A percentile compares a stretch with the other conserved stretches of the same genome.
These are phyloP conservation scores for Melanotaenia duboulayi DNA, from an alignment of 2,113 vertebrate genomes.

Conservation along the genomic window DNA sequence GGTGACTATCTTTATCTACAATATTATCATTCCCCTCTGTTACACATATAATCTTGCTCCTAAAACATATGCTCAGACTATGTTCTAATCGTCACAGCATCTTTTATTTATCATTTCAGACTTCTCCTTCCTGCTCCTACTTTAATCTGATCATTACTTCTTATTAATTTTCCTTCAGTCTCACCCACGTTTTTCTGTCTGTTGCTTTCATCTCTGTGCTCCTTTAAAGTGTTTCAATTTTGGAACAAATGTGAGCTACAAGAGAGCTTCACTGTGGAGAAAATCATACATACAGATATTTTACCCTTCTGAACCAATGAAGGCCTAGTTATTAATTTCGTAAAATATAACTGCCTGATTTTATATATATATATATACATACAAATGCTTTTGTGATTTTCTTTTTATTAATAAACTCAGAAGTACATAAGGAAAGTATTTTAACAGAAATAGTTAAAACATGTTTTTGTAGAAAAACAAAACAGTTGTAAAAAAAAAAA, in stretches of 20 bases:
- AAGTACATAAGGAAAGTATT: too few species aligned
- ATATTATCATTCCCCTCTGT: slow-evolving; percentile 1
- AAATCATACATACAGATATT: not conserved
- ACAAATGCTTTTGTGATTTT: too few species aligned
- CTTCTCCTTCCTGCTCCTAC: not conserved
- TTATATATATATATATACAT: too few species aligned
- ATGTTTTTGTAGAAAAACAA: too few species aligned
- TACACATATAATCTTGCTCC: not conserved
- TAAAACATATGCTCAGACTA: slow-evolving; percentile 6
- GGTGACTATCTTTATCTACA: not conserved
- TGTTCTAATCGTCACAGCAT: not conserved
- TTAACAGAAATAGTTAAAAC: too few species aligned
- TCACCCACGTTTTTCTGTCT: not conserved
- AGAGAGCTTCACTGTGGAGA: not conserved
- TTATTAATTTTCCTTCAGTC: slow-evolving; percentile 20
- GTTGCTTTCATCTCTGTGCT: not conserved
- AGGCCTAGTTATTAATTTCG: too few species aligned
- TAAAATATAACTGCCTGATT: too few species aligned
- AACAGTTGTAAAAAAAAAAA: not conserved
- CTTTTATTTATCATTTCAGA: not conserved
- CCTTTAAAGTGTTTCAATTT: not conserved
- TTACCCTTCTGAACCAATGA: too few species aligned
- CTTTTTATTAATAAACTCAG: too few species aligned
- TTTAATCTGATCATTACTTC: slow-evolving; percentile 4
- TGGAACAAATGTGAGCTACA: too few species aligned